Evolutionary conservation across 2,797 vertebrate species (phyloP), one percentile per base, ranked within the genome.

Genomic region (Mionectes olivaceus): DNA sequence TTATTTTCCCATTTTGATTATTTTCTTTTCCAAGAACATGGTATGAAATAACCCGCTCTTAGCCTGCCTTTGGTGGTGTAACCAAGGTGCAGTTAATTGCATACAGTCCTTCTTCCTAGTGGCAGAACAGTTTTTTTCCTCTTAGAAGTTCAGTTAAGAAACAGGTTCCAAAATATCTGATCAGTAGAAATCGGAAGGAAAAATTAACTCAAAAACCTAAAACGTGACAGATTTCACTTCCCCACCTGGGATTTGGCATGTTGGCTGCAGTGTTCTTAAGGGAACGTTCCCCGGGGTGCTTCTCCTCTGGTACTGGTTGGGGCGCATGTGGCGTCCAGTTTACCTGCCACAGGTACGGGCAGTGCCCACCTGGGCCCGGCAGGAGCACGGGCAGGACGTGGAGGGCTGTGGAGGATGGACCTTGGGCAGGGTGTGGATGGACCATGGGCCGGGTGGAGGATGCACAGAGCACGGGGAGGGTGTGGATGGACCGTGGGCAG

Each of bases 121-220:
- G 90, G 56, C 85, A 80, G 71, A 89, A 71, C 33, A 44, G 52
- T 50, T 92, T 94, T 91, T 67, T 50, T 44, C 21, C 86, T 69
- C 44, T 2, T 59, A 50, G 86, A 95, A 90, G 87, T 92, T 92
- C 46, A 3, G 21, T 25, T 96, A 88, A 94, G 94, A 90, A 96
- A 89, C 4, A 39, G 92, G 94, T 95, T 96, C 95, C 94, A 35
- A 56, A 96, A 89, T 46, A 93, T 61, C 91, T 91, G 47, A 41
- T 53, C 61, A 53, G 19, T 68, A 86, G 90, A 71, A 89, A 71
- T 74, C 49, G 61, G 94, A 57, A 65, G 93, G 74, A 89, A 80
- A 75, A 84, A 71, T 69, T 30, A 90, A 93, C 95, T 83, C 33
- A 52, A 78, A 78, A 91, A 41, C 61, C 65, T 88, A 93, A 71